These are phyloP conservation scores for Zele albiditarsus DNA, from an alignment of 2,888 invertebrate species.

Conservation along the genomic window DNA sequence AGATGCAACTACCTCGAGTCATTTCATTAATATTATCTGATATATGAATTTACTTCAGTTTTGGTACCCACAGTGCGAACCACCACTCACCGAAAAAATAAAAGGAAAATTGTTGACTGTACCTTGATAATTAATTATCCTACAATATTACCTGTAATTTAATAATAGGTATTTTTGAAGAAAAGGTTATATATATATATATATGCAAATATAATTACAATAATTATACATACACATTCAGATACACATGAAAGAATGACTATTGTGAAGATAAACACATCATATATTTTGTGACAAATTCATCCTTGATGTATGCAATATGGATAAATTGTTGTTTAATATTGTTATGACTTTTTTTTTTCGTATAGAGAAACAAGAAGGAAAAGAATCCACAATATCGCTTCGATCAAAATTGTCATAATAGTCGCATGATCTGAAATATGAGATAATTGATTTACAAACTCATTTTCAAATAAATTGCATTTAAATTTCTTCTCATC, in stretches of 20 bases:
- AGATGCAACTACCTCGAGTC: neutral
- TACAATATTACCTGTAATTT: conserved; percentile 30
- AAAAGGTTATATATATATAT: neutral
- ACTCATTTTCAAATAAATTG: neutral
- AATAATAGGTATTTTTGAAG: conserved; percentile 46
- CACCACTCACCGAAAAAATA: neutral
- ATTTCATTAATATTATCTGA: neutral
- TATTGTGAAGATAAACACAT: neutral
- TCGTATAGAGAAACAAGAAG: neutral
- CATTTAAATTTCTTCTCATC: neutral
- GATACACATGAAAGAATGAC: neutral
- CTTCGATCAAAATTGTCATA: neutral
- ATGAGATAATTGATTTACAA: neutral
- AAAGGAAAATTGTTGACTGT: neutral
- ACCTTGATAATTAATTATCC: neutral
- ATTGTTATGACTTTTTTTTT: neutral
- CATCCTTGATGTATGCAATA: neutral
- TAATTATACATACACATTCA: neutral
- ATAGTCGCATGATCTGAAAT: neutral
- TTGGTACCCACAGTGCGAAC: neutral
- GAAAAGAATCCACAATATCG: neutral
- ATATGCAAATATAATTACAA: neutral
- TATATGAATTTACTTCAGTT: neutral
- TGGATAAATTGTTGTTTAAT: neutral
- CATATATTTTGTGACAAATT: neutral